Conservation (phyloP, 2,888 invertebrate genomes). For the Dascillus cervinus region DNA sequence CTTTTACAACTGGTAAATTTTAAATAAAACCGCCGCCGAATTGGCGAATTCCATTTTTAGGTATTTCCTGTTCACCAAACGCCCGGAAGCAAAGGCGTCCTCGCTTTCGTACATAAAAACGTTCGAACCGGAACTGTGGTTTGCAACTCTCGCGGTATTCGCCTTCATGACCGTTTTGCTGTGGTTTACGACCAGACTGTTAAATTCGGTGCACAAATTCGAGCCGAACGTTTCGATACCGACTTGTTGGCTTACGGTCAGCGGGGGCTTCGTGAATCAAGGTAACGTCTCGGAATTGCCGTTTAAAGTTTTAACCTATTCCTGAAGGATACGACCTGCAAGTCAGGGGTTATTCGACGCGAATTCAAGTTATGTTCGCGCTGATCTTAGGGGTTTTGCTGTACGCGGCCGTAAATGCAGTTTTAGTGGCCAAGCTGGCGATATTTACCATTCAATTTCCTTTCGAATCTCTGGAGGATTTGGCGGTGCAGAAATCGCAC, state of each 20-base stretch:
- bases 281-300: conserved; percentile 20
- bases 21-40: neutral
- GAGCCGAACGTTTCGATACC: conserved; percentile 27
- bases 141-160: conserved; percentile 23
- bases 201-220: conserved; percentile 18
- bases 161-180: conserved; percentile 25
- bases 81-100: conserved; percentile 28
- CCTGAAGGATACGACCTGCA: conserved; percentile 32
- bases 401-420: conserved; percentile 34
- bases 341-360: conserved; percentile 27
- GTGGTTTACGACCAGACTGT: conserved; percentile 28
- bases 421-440: conserved; percentile 40
- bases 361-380: conserved; percentile 30
- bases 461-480: conserved; percentile 36
- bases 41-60: too few species aligned
- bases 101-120: conserved; percentile 31
- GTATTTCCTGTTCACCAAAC: conserved; percentile 34
- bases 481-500: conserved; percentile 30
- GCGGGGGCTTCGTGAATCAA: conserved; percentile 36
- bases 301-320: neutral
- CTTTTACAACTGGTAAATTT: conserved; percentile 31
- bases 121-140: conserved; percentile 29
- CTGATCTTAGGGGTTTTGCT: conserved; percentile 33
- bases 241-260: conserved; percentile 30
- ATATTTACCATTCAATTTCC: conserved; percentile 34